A percentile compares a stretch with the other conserved stretches of the same genome.
Evolutionary conservation across 2,797 vertebrate genomes (phyloP).

Genomic region (Balearica regulorum): DNA sequence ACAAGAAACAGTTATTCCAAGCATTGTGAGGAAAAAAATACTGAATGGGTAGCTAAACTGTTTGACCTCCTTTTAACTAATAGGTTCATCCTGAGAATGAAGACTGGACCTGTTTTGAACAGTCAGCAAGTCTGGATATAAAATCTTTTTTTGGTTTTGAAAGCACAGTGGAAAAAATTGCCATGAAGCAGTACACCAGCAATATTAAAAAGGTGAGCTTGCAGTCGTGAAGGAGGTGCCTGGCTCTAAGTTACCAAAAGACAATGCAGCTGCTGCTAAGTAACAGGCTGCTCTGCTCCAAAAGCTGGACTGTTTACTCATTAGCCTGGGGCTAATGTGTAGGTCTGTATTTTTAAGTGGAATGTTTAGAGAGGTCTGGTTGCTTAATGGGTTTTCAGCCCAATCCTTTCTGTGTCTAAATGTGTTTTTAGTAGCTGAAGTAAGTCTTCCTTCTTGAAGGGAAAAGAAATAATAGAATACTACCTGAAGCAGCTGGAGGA

Average conservation of each 20-base stretch:
- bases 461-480: slow-evolving; percentile 97
- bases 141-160: slow-evolving; percentile 98
- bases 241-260: neutral
- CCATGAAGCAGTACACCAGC: slow-evolving; percentile 94
- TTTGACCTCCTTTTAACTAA: neutral
- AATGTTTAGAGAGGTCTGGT: neutral
- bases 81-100: slow-evolving; percentile 97
- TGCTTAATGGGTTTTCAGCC: neutral
- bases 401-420: neutral
- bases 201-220: slow-evolving; percentile 90
- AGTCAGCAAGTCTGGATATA: slow-evolving; percentile 92
- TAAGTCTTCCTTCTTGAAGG: slow-evolving; percentile 73
- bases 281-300: neutral
- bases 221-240: neutral
- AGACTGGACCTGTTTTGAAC: slow-evolving; percentile 96
- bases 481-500: slow-evolving; percentile 91
- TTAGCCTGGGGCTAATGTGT: neutral
- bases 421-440: neutral
- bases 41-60: neutral
- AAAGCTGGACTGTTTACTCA: neutral
- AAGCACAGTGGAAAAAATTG: slow-evolving; percentile 93
- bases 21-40: neutral
- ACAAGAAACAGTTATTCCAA: neutral
- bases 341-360: neutral
- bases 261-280: neutral